Conservation (phyloP, 2,113 vertebrate species). For the Pelecanoides urinatrix region DNA sequence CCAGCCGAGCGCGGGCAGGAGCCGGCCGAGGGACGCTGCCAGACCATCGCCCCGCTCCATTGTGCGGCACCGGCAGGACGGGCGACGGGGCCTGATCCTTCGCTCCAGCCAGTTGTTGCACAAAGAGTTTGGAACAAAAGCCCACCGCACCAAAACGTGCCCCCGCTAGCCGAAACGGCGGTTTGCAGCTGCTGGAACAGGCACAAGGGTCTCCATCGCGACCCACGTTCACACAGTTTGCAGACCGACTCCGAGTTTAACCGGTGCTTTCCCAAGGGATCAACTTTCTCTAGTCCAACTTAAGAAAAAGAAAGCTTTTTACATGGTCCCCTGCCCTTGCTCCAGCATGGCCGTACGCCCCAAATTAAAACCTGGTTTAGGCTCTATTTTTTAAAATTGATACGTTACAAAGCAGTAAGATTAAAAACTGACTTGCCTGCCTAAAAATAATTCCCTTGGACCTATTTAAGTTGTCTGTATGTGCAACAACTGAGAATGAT, state of each 20-base stretch:
- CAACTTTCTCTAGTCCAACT: neutral
- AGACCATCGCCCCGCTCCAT: neutral
- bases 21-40: neutral
- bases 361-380: too few relatives aligned
- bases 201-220: neutral
- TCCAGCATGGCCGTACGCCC: neutral
- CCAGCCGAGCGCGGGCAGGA: neutral
- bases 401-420: neutral
- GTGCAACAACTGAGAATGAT: fast-evolving
- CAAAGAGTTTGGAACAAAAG: slow-evolving; percentile 62
- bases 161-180: neutral
- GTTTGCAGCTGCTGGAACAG: neutral
- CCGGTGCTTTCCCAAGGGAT: neutral
- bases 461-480: fast-evolving
- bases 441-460: neutral
- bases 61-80: neutral
- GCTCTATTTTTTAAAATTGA: fast-evolving
- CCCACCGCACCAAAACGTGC: neutral
- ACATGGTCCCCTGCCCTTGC: neutral
- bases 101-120: neutral
- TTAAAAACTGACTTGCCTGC: neutral
- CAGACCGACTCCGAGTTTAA: fast-evolving
- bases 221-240: neutral
- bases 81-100: neutral
- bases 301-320: neutral